A percentile compares a stretch with the other conserved stretches of the same genome.
Evolutionary conservation across 2,797 vertebrate species (phyloP).

Genomic region (Morus bassanus): DNA sequence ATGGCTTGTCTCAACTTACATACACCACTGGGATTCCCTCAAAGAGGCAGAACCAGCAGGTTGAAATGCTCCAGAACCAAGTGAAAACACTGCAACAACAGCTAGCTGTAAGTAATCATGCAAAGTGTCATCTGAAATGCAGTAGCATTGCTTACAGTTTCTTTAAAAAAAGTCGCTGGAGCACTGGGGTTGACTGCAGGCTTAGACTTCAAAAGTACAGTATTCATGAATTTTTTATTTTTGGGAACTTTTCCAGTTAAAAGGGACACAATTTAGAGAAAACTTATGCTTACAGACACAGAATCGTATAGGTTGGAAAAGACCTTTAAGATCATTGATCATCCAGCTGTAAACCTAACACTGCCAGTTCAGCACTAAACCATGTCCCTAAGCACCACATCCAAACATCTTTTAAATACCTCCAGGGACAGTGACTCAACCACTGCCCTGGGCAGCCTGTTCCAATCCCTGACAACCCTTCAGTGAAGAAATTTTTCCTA

Average conservation of each 20-base stretch:
- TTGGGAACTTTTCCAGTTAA: background rate
- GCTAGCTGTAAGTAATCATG: slow-evolving; percentile 87
- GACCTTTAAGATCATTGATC: no score
- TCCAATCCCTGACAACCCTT: no score
- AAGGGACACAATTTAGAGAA: background rate
- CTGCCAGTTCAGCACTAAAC: no score
- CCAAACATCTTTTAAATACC: no score
- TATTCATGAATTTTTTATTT: background rate
- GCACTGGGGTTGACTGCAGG: background rate
- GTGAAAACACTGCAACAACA: slow-evolving; percentile 91
- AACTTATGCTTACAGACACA: background rate
- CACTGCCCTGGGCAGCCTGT: no score
- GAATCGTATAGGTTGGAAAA: no score
- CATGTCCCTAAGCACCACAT: no score
- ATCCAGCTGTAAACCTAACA: no score
- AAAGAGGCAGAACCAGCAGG: slow-evolving; percentile 87
- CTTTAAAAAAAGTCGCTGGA: background rate
- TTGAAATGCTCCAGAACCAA: slow-evolving; percentile 88
- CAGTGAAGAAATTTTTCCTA: no score
- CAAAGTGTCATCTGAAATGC: background rate
- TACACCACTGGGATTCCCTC: slow-evolving; percentile 81
- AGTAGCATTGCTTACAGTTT: background rate
- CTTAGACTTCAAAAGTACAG: background rate
- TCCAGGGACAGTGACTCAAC: no score
- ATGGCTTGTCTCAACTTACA: slow-evolving; percentile 89